Base-by-base conservation (phyloP, 1,140 invertebrate species). In the Euura saliciscinereae region DNA sequence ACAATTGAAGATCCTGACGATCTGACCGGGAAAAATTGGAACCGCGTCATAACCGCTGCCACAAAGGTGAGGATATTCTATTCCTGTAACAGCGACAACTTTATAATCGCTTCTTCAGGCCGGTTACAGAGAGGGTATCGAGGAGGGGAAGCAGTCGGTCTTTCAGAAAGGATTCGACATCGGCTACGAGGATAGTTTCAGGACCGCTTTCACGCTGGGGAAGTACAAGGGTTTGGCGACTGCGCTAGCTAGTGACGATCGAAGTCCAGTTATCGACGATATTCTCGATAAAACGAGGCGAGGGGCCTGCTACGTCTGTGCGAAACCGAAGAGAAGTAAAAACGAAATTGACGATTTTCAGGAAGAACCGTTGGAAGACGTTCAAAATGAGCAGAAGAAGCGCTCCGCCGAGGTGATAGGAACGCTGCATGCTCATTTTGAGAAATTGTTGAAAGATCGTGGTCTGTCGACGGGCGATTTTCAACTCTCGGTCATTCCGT, bases 131-230 rank as follows among this genome's bases (percentile, higher is more conserved):
- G 90, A 91, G 79, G 91, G 91, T 7, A 76, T 89, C 44, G 79
- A 85, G 6, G 87, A 88, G 80, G 91, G 90, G 46, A 76, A 84
- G 45, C 79, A 90, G 51, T 76, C 82, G 44, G 86, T 86, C 11
- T 89, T 90, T 66, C 91, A 92, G 80, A 72, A 84, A 3, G 86
- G 88, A 73, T 92, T 92, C 79, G 89, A 92, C 75, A 79, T 76
- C 45, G 91, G 91, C 5, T 91, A 89, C 76, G 78, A 78, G 28
- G 85, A 89, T 73, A 90, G 89, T n/a, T 87, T 91, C 28, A 82
- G 82, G 72, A 86, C 82, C 6, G 86, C 87, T 45, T 89, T 89
- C 68, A 78, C 83, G 71, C 67, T 91, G 66, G 87, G 89, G 73
- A 82, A 82, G 78, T 85, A 83, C 66, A 89, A 89, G 79, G 85